These are phyloP conservation scores for Timandra comae DNA, from an alignment of 2,888 invertebrate genomes.

Conservation along the genomic window DNA sequence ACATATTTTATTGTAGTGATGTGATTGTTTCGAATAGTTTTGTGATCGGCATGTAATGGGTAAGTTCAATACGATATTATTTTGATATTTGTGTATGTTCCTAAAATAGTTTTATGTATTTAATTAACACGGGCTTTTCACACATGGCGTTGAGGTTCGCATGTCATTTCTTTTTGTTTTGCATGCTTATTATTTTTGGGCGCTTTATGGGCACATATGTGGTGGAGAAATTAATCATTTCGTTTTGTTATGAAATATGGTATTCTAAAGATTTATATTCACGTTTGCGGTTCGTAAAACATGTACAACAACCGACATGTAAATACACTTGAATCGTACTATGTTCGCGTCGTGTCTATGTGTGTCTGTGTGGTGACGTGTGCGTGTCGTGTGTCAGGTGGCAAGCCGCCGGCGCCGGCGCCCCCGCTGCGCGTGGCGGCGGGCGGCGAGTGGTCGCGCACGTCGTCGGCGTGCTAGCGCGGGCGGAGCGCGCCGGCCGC, in stretches of 20 bases:
- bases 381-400: constrained; percentile 37
- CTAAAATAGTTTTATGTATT: too few relatives aligned
- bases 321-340: background rate
- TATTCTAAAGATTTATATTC: background rate
- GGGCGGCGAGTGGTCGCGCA: constrained; percentile 69
- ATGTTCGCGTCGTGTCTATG: background rate
- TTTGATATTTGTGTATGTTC: too few relatives aligned
- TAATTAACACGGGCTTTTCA: too few relatives aligned
- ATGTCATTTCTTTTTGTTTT: too few relatives aligned
- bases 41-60: constrained; percentile 6
- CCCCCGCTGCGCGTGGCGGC: constrained; percentile 77
- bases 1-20: too few relatives aligned
- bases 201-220: background rate
- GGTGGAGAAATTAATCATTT: too few relatives aligned
- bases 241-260: background rate
- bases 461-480: constrained; percentile 74
- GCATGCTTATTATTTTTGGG: background rate
- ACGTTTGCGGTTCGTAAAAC: too few relatives aligned
- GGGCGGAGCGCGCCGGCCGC: constrained; percentile 47
- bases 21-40: too few relatives aligned
- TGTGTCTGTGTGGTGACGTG: constrained; percentile 1
- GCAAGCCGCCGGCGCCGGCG: constrained; percentile 79
- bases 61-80: constrained; percentile 4
- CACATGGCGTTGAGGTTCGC: too few relatives aligned
- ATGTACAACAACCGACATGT: background rate